These are phyloP conservation scores for Monoplex corrugatus DNA, from an alignment of 2,888 invertebrate genomes.

Conservation along the genomic window DNA sequence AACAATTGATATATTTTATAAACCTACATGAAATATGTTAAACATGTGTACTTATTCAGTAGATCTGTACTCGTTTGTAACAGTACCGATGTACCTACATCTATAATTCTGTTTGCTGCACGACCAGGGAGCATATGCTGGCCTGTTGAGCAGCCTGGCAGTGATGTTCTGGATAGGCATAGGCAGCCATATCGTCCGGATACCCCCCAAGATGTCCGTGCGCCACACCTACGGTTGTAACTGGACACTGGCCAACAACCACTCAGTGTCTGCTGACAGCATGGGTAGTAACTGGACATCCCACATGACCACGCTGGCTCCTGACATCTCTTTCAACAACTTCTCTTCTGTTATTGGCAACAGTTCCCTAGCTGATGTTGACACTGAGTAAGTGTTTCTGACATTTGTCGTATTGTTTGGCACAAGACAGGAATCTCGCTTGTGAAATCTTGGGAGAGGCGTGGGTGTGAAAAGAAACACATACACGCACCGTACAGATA, in stretches of 20 bases:
- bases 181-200: conserved; percentile 86
- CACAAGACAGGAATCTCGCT: neutral
- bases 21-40: no score
- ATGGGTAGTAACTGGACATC: conserved; percentile 6
- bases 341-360: neutral
- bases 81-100: no score
- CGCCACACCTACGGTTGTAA: conserved; percentile 65
- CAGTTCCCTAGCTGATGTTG: neutral
- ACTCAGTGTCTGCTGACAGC: neutral
- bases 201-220: conserved; percentile 53
- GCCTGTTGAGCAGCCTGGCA: conserved; percentile 86
- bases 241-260: conserved; percentile 65
- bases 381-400: neutral
- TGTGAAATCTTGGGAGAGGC: neutral
- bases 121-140: conserved; percentile 87
- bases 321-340: neutral
- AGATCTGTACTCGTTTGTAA: no score
- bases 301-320: neutral
- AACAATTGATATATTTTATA: neutral
- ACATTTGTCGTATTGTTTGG: no score
- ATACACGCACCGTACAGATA: no score
- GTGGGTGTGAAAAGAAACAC: no score
- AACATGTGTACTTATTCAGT: no score
- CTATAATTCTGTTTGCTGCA: no score
- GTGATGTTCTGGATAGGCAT: conserved; percentile 92